phyloP scores from a whole-genome alignment of 2,888 invertebrate species.

The Aphodius granarius region DNA sequence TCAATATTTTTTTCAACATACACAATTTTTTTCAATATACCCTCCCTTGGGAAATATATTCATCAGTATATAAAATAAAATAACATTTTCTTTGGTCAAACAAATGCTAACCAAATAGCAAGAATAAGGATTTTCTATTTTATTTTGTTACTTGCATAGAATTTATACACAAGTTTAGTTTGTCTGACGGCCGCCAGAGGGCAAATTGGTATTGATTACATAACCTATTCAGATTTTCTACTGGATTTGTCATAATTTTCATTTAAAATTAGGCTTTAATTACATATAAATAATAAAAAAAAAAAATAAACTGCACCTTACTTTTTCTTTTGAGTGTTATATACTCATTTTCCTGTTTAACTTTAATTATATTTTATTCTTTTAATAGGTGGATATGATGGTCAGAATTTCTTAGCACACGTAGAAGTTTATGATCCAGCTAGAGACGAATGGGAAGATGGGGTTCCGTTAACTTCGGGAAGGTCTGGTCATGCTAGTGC shows the following conservation, averaged over 20 bases:
- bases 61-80: background rate
- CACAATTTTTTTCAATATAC: background rate
- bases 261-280: no score
- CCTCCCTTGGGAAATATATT: background rate
- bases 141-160: no score
- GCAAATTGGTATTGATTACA: no score
- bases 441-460: slow-evolving; percentile 74
- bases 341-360: background rate
- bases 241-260: no score
- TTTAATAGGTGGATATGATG: slow-evolving; percentile 93
- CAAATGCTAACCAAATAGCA: no score
- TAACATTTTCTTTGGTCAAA: no score
- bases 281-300: background rate
- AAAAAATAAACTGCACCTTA: no score
- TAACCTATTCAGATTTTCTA: no score
- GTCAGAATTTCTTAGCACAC: slow-evolving; percentile 77
- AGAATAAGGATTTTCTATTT: no score
- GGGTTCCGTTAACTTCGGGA: slow-evolving; percentile 78
- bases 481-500: slow-evolving; percentile 92
- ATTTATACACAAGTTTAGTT: no score
- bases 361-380: slow-evolving; percentile 37
- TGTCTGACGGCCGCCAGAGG: no score
- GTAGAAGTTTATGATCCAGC: slow-evolving; percentile 88
- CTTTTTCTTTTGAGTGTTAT: no score
- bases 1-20: background rate